These are phyloP conservation scores for Alentia gelatinosa DNA, from an alignment of 2,888 invertebrate genomes.

Conservation along the genomic window DNA sequence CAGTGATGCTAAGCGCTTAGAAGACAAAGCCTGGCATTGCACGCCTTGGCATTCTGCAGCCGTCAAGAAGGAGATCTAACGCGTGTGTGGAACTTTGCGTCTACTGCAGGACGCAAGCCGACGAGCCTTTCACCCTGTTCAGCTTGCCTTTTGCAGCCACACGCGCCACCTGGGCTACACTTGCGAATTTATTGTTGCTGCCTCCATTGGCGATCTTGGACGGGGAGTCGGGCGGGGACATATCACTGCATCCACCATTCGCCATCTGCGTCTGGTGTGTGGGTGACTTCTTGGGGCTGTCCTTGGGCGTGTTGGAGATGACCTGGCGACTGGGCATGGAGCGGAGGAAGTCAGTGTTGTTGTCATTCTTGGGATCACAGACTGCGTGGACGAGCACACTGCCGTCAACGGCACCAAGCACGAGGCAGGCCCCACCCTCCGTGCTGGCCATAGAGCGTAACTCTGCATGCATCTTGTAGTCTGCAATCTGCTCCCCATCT, in stretches of 20 bases:
- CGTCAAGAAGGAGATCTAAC: constrained; percentile 10
- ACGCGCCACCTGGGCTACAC: constrained; percentile 76
- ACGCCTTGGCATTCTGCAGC: constrained; percentile 25
- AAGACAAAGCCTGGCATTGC: background rate
- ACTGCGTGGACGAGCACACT: constrained; percentile 94
- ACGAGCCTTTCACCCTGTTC: constrained; percentile 50
- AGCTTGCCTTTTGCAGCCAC: constrained; percentile 77
- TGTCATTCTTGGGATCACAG: constrained; percentile 83
- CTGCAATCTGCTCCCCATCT: constrained; percentile 95
- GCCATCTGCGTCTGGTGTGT: background rate
- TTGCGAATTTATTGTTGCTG: constrained; percentile 72
- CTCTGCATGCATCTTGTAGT: constrained; percentile 83
- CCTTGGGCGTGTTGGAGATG: background rate
- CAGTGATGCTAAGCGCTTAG: no score
- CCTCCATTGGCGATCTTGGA: constrained; percentile 59
- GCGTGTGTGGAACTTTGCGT: constrained; percentile 4
- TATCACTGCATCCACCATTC: background rate
- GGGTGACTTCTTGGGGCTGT: constrained; percentile 4
- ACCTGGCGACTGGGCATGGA: constrained; percentile 72
- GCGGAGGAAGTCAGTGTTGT: constrained; percentile 71
- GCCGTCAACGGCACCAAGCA: constrained; percentile 95
- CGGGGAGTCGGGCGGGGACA: background rate
- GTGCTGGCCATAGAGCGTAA: constrained; percentile 75
- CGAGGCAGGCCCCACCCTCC: constrained; percentile 80
- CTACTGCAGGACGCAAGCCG: constrained; percentile 51